phyloP scores from a whole-genome alignment of 2,888 invertebrate species.

The Papilio elwesi region DNA sequence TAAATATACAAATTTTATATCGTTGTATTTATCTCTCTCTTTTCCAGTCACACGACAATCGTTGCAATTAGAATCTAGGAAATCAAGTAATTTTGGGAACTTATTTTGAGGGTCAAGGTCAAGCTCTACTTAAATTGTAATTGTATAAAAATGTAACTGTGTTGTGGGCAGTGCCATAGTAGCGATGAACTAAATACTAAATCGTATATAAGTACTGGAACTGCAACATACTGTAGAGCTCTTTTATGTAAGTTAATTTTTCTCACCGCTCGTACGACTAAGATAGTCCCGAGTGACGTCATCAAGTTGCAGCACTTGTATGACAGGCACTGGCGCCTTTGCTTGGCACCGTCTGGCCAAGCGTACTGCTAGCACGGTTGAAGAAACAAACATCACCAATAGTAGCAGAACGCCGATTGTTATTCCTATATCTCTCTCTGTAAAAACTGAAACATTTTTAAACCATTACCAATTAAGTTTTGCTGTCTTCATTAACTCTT shows the following conservation, averaged over 20 bases:
- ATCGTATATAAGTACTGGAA: too few species aligned
- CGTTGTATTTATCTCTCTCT: too few species aligned
- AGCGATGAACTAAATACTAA: too few species aligned
- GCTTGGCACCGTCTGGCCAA: constrained; percentile 63
- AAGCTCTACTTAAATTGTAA: too few species aligned
- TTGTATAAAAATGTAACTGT: too few species aligned
- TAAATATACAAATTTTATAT: too few species aligned
- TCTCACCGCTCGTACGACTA: constrained; percentile 71
- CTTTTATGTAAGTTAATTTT: not conserved
- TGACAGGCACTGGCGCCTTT: constrained; percentile 70
- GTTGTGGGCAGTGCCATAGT: too few species aligned
- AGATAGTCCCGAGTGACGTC: constrained; percentile 75
- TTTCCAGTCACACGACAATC: too few species aligned
- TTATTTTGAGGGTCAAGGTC: too few species aligned
- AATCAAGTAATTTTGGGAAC: too few species aligned
- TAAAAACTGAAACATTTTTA: constrained; percentile 60
- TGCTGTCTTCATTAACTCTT: too few species aligned
- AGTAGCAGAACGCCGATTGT: constrained; percentile 70
- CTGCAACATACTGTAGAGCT: not conserved
- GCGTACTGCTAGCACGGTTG: constrained; percentile 62
- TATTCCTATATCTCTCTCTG: constrained; percentile 74
- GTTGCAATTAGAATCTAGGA: too few species aligned
- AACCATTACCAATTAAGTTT: not conserved
- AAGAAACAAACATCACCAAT: constrained; percentile 67
- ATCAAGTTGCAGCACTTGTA: constrained; percentile 76